phyloP scores from a whole-genome alignment of 2,888 invertebrate species.

The Mythimna pallens region DNA sequence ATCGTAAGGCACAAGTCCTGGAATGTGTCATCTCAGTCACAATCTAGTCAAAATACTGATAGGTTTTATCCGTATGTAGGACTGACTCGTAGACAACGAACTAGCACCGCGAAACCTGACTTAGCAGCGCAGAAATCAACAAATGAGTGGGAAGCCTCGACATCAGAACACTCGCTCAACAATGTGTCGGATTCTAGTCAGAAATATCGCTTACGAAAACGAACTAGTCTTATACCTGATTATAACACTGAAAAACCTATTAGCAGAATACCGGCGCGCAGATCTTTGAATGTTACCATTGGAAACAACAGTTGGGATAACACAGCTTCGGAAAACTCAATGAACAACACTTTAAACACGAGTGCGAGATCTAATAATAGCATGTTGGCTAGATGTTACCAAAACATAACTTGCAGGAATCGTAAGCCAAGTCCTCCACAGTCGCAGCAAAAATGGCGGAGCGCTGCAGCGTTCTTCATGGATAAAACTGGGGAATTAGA shows the following conservation, averaged over 20 bases:
- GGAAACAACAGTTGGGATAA: constrained; percentile 78
- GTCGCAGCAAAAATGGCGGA: constrained; percentile 88
- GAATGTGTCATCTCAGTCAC: constrained; percentile 89
- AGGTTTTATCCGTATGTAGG: constrained; percentile 90
- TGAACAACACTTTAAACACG: constrained; percentile 76
- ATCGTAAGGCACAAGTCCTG: constrained; percentile 92
- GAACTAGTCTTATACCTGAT: constrained; percentile 80
- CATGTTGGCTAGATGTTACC: constrained; percentile 72
- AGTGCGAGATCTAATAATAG: constrained; percentile 75
- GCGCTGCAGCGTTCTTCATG: constrained; percentile 90
- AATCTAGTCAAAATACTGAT: constrained; percentile 81
- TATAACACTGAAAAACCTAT: constrained; percentile 80
- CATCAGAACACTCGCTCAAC: constrained; percentile 77
- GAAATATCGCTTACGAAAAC: constrained; percentile 81
- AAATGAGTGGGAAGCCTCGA: constrained; percentile 79
- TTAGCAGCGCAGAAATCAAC: constrained; percentile 70
- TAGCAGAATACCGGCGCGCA: constrained; percentile 79
- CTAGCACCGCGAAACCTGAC: constrained; percentile 78
- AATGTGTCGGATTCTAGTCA: constrained; percentile 76
- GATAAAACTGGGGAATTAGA: constrained; percentile 86
- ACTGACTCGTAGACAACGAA: constrained; percentile 86
- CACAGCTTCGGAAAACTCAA: constrained; percentile 78
- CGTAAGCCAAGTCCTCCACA: constrained; percentile 75
- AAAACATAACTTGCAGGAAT: constrained; percentile 73
- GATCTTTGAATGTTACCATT: constrained; percentile 79